Percentiles rank a stretch among this genome's conserved stretches.
Conservation (phyloP, 2,113 vertebrate genomes). For the Lanius ludovicianus region DNA sequence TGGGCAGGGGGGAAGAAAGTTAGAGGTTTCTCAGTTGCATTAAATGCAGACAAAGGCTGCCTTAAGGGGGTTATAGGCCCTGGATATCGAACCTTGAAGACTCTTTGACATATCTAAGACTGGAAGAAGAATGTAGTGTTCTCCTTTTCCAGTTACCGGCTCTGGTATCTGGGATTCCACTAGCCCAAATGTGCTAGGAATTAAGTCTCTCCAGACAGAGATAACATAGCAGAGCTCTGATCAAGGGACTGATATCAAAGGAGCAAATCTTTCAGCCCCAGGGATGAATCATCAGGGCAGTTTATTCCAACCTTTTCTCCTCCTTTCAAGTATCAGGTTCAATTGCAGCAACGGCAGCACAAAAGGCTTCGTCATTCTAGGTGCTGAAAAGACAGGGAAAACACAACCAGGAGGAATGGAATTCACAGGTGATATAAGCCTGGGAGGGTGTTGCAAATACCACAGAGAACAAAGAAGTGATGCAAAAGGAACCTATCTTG, state of each 20-base stretch:
- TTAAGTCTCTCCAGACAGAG: conserved; percentile 57
- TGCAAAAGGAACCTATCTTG: conserved; percentile 32
- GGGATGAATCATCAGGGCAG: conserved; percentile 58
- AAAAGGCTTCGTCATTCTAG: conserved; percentile 44
- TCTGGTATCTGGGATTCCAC: conserved; percentile 53
- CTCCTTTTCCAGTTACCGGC: neutral
- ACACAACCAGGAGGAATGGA: conserved; percentile 53
- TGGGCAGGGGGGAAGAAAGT: neutral
- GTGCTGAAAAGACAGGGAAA: conserved; percentile 51
- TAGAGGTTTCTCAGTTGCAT: neutral
- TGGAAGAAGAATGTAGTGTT: conserved; percentile 31
- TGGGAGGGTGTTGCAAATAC: conserved; percentile 57
- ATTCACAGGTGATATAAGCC: conserved; percentile 61
- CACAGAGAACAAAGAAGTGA: conserved; percentile 58
- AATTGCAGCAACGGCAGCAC: conserved; percentile 37
- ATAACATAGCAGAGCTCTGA: conserved; percentile 63
- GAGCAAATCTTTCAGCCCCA: conserved; percentile 48
- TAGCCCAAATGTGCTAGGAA: conserved; percentile 56
- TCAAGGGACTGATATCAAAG: conserved; percentile 59
- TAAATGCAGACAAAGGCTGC: neutral
- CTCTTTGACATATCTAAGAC: neutral
- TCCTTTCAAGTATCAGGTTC: conserved; percentile 60
- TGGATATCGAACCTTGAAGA: neutral
- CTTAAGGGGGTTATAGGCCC: neutral
- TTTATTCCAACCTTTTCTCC: conserved; percentile 46